Conservation (phyloP, 2,797 vertebrate genomes). For the Gymnothorax javanicus region DNA sequence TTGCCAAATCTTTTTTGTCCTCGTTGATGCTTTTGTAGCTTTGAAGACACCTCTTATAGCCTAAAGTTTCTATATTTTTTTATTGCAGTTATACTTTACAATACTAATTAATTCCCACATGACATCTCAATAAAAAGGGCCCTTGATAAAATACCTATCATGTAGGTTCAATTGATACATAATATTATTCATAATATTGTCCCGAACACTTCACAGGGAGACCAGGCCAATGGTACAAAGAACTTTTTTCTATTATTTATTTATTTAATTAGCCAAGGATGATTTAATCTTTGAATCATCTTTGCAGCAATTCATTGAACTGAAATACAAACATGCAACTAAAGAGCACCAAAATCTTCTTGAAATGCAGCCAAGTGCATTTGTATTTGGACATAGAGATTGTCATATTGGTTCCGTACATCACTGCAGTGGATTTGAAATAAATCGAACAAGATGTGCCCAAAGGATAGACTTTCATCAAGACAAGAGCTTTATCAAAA, state of each 20-base stretch:
- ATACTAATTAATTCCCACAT: neutral
- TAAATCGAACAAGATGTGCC: too few species aligned
- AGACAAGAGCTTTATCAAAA: too few species aligned
- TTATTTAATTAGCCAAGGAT: neutral
- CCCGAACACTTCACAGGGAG: neutral
- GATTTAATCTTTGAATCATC: too few species aligned
- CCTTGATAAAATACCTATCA: neutral
- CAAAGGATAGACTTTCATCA: too few species aligned
- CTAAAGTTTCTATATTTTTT: neutral
- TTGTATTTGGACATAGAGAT: too few species aligned
- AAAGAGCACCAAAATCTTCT: too few species aligned
- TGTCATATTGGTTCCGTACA: too few species aligned
- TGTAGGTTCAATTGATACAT: neutral
- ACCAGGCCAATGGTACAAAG: neutral
- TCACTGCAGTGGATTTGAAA: too few species aligned
- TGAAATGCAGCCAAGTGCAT: too few species aligned
- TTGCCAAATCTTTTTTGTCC: neutral
- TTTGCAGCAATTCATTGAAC: too few species aligned
- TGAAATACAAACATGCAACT: too few species aligned
- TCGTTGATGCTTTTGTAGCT: neutral
- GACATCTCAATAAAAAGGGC: neutral
- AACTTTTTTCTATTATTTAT: neutral
- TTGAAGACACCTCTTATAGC: neutral
- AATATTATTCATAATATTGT: neutral
- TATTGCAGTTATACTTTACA: neutral